These are phyloP conservation scores for Nycticorax nycticorax DNA, from an alignment of 2,113 vertebrate species.

Conservation along the genomic window DNA sequence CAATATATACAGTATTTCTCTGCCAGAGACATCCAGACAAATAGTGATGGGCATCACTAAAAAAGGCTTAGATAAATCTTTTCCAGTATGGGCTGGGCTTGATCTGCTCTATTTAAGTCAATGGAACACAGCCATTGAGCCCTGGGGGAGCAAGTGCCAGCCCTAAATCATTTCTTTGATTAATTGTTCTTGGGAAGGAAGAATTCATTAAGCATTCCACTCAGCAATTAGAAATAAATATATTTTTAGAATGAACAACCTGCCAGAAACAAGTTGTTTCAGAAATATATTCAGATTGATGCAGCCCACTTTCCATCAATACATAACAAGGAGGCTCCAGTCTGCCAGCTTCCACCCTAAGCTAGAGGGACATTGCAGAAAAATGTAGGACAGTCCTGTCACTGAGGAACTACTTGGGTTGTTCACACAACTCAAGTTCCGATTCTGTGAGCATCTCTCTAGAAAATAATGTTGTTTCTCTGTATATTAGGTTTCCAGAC, in stretches of 20 bases:
- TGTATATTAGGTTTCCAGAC: neutral
- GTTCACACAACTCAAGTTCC: neutral
- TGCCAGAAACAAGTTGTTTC: constrained; percentile 65
- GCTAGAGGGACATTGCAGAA: neutral
- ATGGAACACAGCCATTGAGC: constrained; percentile 41
- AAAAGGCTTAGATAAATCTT: constrained; percentile 7
- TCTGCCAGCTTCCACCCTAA: neutral
- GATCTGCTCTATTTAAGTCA: constrained; percentile 37
- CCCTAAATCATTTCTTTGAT: constrained; percentile 55
- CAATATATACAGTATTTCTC: neutral
- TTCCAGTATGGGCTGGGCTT: neutral
- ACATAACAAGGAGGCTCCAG: neutral
- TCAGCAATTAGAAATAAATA: constrained; percentile 68
- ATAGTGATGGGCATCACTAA: neutral
- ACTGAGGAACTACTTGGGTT: neutral
- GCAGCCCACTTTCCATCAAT: constrained; percentile 34
- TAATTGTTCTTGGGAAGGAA: constrained; percentile 63
- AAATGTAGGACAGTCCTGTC: neutral
- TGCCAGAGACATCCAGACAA: neutral
- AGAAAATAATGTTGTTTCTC: neutral
- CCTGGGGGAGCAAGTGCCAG: constrained; percentile 34
- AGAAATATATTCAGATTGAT: constrained; percentile 39
- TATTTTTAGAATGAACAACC: constrained; percentile 62
- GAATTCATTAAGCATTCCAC: constrained; percentile 55
- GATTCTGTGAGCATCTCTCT: neutral